Evolutionary conservation across 2,113 vertebrate species (phyloP), one percentile per base, ranked within the genome.

Genomic region (Pogona vitticeps): DNA sequence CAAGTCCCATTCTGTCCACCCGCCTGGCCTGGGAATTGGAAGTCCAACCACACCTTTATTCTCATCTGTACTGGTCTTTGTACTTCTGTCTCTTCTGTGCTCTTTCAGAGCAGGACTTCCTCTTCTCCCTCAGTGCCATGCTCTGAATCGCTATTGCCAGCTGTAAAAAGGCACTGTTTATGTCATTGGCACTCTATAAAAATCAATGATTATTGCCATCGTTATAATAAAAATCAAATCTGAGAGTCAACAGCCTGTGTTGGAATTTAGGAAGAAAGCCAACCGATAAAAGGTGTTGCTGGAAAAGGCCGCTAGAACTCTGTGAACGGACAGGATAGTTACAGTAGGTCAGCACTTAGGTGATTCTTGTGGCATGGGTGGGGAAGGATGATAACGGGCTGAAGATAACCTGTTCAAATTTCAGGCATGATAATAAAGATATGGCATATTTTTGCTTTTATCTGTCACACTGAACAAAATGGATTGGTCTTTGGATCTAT

Each of bases 61-160:
- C 20, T 52, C 79, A 73, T 89, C 85, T 77, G 76, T 86, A 88
- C 72, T 86, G 46, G 46, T 71, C 80, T 58, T 87, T 88, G 76
- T 88, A 71, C 88, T 91, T 92, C 91, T 94, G 94, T n/a, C 46
- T 93, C 95, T 77, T 94, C 93, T 95, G 91, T 95, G 93, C 93
- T 93, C 94, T 92, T 52, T 88, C 1, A 86, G 93, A 92, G 94
- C 94, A 95, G 86, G 85, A 89, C 85, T 91, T 87, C 88, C 89
- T 90, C 70, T 71, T 89, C 75, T 73, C 9, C 26, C 59, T 79
- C 46, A 2, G 84, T 80, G 77, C 68, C 20, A 1, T 73, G 78
- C 38, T 46, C 31, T 38, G 87, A 88, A 89, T 86, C 90, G 76
- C 65, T 89, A 88, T 81, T 90, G 88, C 33, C 73, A 92, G 72